Evolutionary conservation across 2,797 vertebrate species (phyloP).

Genomic region (Eulemur coronatus): DNA sequence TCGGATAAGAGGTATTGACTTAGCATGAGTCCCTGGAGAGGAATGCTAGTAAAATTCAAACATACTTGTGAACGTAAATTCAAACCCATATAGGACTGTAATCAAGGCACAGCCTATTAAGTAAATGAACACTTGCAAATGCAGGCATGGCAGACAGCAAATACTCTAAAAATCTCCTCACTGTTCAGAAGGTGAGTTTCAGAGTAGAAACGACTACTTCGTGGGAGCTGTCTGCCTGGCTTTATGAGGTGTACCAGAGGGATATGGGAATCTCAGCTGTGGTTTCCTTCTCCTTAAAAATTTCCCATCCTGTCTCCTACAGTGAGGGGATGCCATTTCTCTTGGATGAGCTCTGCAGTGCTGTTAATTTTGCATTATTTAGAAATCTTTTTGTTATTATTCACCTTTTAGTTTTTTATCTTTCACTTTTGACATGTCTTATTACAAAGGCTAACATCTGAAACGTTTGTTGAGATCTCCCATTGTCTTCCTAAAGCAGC

Average conservation of each 20-base stretch:
- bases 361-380: slow-evolving; percentile 40
- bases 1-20: slow-evolving; percentile 61
- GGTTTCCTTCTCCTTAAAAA: background rate
- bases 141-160: background rate
- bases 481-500: fast-evolving
- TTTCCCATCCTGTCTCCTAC: slow-evolving; percentile 11
- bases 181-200: background rate
- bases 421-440: background rate
- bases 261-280: background rate
- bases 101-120: slow-evolving; percentile 62
- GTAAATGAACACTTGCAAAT: slow-evolving; percentile 25
- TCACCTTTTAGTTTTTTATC: background rate
- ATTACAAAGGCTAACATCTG: slow-evolving; percentile 26
- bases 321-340: background rate
- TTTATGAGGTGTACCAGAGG: background rate
- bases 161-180: background rate
- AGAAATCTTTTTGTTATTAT: background rate
- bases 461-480: background rate
- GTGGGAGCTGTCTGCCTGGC: background rate
- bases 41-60: slow-evolving; percentile 42
- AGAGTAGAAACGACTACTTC: background rate
- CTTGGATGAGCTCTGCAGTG: background rate
- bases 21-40: slow-evolving; percentile 61
- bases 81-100: slow-evolving; percentile 26
- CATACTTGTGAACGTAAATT: slow-evolving; percentile 48